Evolutionary conservation across 2,113 vertebrate species (phyloP).

Genomic region (Apaloderma vittatum): DNA sequence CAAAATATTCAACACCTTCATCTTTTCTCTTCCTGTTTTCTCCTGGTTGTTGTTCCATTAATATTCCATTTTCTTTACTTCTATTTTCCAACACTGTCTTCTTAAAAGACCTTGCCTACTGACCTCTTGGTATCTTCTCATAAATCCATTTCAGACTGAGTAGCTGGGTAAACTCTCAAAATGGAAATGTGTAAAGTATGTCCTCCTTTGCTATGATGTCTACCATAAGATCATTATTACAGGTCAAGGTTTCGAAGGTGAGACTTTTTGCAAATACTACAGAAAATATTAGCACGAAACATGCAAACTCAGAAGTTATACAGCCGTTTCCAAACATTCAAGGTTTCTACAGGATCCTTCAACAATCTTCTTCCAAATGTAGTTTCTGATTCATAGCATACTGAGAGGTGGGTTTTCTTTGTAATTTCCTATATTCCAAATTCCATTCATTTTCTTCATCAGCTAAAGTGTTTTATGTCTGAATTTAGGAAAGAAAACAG

Average conservation of each 20-base stretch:
- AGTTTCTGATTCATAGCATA: neutral
- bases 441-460: neutral
- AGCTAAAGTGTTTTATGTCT: neutral
- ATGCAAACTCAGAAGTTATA: neutral
- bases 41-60: neutral
- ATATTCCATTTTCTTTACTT: neutral
- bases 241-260: neutral
- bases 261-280: neutral
- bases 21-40: neutral
- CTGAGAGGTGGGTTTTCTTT: neutral
- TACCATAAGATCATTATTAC: neutral
- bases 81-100: neutral
- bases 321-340: neutral
- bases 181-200: neutral
- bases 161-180: neutral
- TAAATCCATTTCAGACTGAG: neutral
- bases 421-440: neutral
- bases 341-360: neutral
- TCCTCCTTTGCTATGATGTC: neutral
- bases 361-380: neutral
- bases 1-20: neutral
- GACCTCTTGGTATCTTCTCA: neutral
- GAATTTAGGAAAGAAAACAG: neutral
- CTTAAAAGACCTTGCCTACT: neutral
- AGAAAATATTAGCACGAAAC: neutral